These are phyloP conservation scores for Meandrina meandrites DNA, from an alignment of 92 coral and sea anemone genomes.

Conservation along the genomic window DNA sequence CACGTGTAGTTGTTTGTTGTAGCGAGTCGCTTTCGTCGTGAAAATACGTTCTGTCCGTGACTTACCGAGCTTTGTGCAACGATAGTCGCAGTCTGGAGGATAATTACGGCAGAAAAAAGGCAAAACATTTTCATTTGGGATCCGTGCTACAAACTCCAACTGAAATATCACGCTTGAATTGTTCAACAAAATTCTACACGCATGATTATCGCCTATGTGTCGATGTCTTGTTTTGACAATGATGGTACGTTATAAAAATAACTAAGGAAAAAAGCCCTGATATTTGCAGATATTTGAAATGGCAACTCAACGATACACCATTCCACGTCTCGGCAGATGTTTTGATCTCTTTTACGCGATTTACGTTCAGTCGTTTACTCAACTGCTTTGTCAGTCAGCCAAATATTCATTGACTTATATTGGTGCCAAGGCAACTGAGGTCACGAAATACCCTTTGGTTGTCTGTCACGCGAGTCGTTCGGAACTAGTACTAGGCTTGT, in stretches of 20 bases:
- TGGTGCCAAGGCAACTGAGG: background rate
- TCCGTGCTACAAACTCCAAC: background rate
- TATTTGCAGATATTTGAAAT: background rate
- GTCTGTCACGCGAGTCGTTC: background rate
- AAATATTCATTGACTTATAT: background rate
- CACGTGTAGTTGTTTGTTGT: slow-evolving; percentile 4
- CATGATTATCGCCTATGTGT: background rate
- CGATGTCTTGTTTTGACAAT: background rate
- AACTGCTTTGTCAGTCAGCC: background rate
- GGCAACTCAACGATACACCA: background rate
- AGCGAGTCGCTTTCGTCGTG: background rate
- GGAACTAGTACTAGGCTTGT: too few relatives aligned
- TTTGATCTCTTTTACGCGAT: background rate
- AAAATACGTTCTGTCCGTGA: background rate
- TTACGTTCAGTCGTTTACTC: too few relatives aligned
- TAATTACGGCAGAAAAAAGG: slow-evolving; percentile 1
- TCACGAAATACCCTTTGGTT: background rate
- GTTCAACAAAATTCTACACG: background rate
- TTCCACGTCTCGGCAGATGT: background rate
- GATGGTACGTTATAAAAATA: background rate
- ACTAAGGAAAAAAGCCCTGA: background rate
- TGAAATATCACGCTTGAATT: background rate
- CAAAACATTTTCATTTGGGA: background rate
- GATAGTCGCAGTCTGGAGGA: background rate
- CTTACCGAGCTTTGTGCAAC: slow-evolving; percentile 5